Evolutionary conservation across 2,113 vertebrate genomes (phyloP).

Genomic region (Alaudala cheleensis): DNA sequence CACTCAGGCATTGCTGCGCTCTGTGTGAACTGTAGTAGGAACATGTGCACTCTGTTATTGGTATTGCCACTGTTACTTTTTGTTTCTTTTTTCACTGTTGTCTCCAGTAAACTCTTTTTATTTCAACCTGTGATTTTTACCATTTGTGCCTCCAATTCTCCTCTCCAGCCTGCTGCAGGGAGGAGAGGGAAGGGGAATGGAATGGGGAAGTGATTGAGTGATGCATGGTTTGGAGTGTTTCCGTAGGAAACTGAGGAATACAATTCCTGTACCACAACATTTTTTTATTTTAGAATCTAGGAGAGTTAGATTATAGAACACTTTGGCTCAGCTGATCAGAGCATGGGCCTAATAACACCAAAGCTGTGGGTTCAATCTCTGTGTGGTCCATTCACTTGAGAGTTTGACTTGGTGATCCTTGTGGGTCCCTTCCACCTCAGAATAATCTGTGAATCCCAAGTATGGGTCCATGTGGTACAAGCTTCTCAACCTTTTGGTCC

Average conservation of each 20-base stretch:
- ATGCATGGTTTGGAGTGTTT: neutral
- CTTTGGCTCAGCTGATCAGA: neutral
- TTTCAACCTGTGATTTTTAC: neutral
- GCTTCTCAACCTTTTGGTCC: neutral
- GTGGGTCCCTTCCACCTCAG: neutral
- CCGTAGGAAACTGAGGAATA: neutral
- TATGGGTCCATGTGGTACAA: neutral
- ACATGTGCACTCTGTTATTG: too few species aligned
- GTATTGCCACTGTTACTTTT: neutral
- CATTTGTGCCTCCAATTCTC: neutral
- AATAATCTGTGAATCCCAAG: neutral
- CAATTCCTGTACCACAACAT: neutral
- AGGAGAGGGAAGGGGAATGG: neutral
- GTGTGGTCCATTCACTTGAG: neutral
- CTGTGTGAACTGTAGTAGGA: neutral
- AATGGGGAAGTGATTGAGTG: accelerated
- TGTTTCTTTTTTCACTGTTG: neutral
- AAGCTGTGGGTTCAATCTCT: neutral
- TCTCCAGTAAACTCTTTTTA: neutral
- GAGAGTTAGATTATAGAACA: neutral
- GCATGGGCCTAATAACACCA: too few species aligned
- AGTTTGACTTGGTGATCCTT: neutral
- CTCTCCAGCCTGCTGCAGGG: neutral
- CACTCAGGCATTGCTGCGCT: neutral
- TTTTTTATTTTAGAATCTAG: neutral